These are phyloP conservation scores for Formica aserva DNA, from an alignment of 2,888 invertebrate species.

Conservation along the genomic window DNA sequence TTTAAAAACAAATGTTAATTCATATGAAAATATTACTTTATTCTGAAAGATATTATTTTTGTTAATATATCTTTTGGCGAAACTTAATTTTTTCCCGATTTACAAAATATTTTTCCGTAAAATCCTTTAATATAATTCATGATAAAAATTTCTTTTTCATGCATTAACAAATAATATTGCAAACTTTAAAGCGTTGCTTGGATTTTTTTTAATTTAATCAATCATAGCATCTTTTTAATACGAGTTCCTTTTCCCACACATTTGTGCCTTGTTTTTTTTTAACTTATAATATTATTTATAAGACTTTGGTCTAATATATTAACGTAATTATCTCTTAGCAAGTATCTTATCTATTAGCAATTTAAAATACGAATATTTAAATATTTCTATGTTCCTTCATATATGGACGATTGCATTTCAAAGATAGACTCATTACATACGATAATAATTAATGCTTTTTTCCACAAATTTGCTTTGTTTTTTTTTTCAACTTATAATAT, in stretches of 20 bases:
- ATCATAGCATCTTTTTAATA: background rate
- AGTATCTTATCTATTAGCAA: constrained; percentile 2
- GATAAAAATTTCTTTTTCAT: background rate
- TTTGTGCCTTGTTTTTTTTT: background rate
- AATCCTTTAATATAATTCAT: background rate
- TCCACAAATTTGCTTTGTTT: background rate
- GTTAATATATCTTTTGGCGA: background rate
- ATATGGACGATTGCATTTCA: background rate
- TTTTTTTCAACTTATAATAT: background rate
- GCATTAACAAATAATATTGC: background rate
- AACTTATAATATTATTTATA: background rate
- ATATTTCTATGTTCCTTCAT: background rate
- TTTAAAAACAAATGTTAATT: background rate
- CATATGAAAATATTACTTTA: background rate
- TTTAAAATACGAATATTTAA: background rate
- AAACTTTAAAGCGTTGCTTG: background rate
- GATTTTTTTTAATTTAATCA: background rate
- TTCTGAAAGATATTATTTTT: background rate
- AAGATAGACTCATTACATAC: background rate
- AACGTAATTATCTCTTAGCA: background rate
- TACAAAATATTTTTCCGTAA: background rate
- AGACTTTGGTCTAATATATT: background rate
- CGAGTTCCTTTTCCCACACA: background rate
- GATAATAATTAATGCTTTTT: background rate
- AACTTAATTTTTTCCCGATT: background rate